Evolutionary conservation across 1,140 invertebrate species (phyloP).

Genomic region (Yoshiicerus persimilis): DNA sequence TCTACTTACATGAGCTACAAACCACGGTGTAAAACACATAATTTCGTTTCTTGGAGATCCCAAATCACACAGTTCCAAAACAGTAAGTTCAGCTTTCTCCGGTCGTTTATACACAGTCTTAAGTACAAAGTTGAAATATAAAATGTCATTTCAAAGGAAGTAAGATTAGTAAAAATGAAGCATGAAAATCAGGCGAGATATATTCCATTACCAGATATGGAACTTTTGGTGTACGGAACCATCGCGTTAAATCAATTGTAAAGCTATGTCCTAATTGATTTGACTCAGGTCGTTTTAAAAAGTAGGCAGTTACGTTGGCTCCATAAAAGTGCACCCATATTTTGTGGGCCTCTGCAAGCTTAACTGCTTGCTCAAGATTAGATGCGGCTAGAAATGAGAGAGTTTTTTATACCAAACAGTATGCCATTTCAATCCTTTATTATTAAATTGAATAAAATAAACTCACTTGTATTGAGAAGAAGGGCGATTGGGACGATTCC

Average conservation of each 20-base stretch:
- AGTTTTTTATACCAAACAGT: background rate
- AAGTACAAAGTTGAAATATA: background rate
- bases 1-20: conserved; percentile 39
- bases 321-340: conserved; percentile 46
- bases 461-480: conserved; percentile 37
- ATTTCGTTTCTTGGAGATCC: conserved; percentile 26
- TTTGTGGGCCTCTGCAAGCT: conserved; percentile 35
- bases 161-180: background rate
- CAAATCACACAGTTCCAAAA: conserved; percentile 38
- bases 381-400: background rate
- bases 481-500: conserved; percentile 33
- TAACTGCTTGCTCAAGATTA: conserved; percentile 31
- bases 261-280: conserved; percentile 43
- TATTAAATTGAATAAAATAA: background rate
- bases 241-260: conserved; percentile 44
- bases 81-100: conserved; percentile 1
- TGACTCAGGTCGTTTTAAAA: conserved; percentile 38
- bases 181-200: background rate
- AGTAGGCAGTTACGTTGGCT: conserved; percentile 39
- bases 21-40: conserved; percentile 45
- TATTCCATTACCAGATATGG: conserved; percentile 40
- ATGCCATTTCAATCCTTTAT: too few species aligned
- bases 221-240: conserved; percentile 39
- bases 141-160: background rate
- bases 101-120: conserved; percentile 45